Evolutionary conservation across 2,113 vertebrate species (phyloP).

Genomic region (Callithrix jacchus): DNA sequence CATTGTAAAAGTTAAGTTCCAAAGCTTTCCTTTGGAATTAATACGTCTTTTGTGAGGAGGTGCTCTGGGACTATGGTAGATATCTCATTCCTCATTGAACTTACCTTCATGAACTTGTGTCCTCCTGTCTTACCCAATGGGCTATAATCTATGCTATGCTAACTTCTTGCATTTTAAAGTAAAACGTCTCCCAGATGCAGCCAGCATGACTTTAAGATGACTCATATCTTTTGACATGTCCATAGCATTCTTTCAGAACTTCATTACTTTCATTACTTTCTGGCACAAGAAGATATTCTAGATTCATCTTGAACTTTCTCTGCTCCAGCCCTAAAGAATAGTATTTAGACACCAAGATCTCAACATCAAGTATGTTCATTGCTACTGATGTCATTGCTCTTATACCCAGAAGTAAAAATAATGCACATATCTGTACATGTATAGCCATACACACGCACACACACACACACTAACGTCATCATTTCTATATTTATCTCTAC

Average conservation of each 20-base stretch:
- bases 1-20: neutral
- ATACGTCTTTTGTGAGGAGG: neutral
- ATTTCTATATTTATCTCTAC: neutral
- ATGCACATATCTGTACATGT: neutral
- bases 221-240: neutral
- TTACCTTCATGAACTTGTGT: neutral
- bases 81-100: neutral
- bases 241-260: neutral
- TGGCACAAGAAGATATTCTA: neutral
- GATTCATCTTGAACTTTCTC: neutral
- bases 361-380: neutral
- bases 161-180: neutral
- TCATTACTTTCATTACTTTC: neutral
- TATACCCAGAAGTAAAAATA: neutral
- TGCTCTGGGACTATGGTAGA: neutral
- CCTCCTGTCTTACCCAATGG: neutral
- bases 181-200: neutral
- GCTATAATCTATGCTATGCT: neutral
- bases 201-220: neutral
- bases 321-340: neutral
- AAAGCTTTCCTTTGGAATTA: neutral
- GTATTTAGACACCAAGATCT: constrained; percentile 10
- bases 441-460: neutral
- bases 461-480: neutral
- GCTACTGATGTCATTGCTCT: neutral